Percentiles rank a stretch among this genome's conserved stretches.
These are phyloP conservation scores for Nysson spinosus DNA, from an alignment of 2,888 invertebrate species.

Conservation along the genomic window DNA sequence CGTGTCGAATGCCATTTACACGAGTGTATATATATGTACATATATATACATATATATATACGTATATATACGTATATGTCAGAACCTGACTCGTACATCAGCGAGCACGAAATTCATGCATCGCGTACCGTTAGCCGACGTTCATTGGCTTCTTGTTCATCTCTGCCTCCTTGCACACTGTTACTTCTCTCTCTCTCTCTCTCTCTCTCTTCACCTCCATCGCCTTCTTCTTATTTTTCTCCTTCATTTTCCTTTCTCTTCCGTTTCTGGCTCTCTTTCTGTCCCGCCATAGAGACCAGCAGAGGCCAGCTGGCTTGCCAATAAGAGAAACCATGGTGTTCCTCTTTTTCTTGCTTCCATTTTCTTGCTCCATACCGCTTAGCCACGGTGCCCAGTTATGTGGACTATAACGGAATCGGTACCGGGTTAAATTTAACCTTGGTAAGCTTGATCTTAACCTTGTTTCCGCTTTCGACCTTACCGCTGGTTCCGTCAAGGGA, in stretches of 20 bases:
- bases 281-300: conserved; percentile 17
- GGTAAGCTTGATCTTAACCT: conserved; percentile 27
- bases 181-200: conserved; percentile 23
- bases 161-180: conserved; percentile 53
- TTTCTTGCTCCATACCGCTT: conserved; percentile 41
- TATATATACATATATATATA: too few relatives aligned
- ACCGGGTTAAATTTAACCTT: conserved; percentile 52
- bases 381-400: conserved; percentile 48
- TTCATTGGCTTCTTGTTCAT: conserved; percentile 66
- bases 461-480: conserved; percentile 29
- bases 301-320: conserved; percentile 47
- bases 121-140: conserved; percentile 68
- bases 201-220: not conserved
- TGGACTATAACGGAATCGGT: conserved; percentile 58
- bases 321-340: conserved; percentile 52
- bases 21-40: too few relatives aligned
- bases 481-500: conserved; percentile 16
- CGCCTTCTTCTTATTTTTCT: not conserved
- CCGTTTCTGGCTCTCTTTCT: conserved; percentile 12
- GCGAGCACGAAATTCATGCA: conserved; percentile 65
- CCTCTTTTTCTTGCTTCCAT: conserved; percentile 41
- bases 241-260: not conserved
- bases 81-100: conserved; percentile 23
- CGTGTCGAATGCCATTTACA: conserved; percentile 34
- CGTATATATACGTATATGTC: conserved; percentile 8